A percentile compares a stretch with the other conserved stretches of the same genome.
Evolutionary conservation across 1,140 invertebrate species (phyloP).

Genomic region (Plodia interpunctella): DNA sequence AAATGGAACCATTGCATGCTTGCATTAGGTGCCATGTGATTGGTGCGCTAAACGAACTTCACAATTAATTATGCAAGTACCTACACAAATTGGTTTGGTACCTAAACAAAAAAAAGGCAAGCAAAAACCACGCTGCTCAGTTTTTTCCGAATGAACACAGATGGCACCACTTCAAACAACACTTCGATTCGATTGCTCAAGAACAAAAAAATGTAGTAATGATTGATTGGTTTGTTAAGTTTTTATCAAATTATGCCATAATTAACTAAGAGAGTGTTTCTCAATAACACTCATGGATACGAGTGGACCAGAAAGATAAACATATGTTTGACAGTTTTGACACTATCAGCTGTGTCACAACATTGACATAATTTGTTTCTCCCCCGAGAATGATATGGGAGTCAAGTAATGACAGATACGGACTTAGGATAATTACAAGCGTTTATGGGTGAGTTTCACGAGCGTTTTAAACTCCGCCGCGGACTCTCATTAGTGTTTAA

Average conservation of each 20-base stretch:
- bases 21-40: too few relatives aligned
- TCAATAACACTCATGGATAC: neutral
- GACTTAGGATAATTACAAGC: neutral
- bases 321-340: neutral
- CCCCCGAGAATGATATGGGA: neutral
- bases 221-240: neutral
- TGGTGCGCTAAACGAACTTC: too few relatives aligned
- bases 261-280: neutral
- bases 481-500: too few relatives aligned
- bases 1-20: too few relatives aligned
- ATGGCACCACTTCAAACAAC: too few relatives aligned
- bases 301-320: neutral
- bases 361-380: neutral
- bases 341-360: neutral
- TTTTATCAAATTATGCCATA: slow-evolving; percentile 3
- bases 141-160: too few relatives aligned
- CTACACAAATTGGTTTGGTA: too few relatives aligned
- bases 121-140: too few relatives aligned
- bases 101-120: too few relatives aligned
- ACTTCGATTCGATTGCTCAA: neutral
- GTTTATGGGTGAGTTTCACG: too few relatives aligned
- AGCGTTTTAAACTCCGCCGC: too few relatives aligned
- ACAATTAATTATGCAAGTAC: too few relatives aligned
- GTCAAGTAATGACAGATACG: neutral
- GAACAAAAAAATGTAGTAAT: neutral